These are phyloP conservation scores for Pristionchus mayeri DNA, from an alignment of 2,888 invertebrate genomes.

Conservation along the genomic window DNA sequence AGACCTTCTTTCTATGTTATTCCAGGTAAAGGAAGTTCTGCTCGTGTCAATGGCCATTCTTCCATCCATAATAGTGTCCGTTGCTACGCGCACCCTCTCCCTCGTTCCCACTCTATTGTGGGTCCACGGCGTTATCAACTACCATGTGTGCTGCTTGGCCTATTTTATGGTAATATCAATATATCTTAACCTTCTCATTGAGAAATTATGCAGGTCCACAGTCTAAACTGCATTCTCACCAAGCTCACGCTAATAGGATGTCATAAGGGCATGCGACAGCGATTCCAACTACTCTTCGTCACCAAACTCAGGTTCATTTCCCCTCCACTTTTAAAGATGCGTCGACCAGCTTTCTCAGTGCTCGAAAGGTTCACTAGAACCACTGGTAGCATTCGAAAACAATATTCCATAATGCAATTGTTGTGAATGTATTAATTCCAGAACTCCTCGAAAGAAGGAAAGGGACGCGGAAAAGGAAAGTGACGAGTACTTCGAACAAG, in stretches of 20 bases:
- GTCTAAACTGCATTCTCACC: conserved; percentile 1
- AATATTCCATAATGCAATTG: background rate
- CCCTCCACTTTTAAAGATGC: background rate
- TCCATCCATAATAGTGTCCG: background rate
- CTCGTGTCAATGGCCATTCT: background rate
- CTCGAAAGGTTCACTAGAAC: background rate
- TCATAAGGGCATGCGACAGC: background rate
- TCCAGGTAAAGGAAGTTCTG: background rate
- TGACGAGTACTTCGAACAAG: background rate
- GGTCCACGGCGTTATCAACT: background rate
- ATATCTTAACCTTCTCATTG: background rate
- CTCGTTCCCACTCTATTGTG: background rate
- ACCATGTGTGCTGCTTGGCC: background rate
- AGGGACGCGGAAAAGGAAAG: background rate
- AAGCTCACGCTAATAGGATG: background rate
- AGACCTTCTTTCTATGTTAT: no score
- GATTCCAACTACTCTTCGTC: background rate
- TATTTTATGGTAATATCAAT: conserved; percentile 11
- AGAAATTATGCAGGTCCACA: background rate
- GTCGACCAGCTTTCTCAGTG: background rate
- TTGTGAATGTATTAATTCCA: background rate
- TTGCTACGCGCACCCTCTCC: background rate
- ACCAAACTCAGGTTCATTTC: background rate
- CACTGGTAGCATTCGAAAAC: background rate
- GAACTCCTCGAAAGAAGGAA: background rate